phyloP scores from a whole-genome alignment of 2,797 vertebrate genomes.

The Epinephelus malabaricus region DNA sequence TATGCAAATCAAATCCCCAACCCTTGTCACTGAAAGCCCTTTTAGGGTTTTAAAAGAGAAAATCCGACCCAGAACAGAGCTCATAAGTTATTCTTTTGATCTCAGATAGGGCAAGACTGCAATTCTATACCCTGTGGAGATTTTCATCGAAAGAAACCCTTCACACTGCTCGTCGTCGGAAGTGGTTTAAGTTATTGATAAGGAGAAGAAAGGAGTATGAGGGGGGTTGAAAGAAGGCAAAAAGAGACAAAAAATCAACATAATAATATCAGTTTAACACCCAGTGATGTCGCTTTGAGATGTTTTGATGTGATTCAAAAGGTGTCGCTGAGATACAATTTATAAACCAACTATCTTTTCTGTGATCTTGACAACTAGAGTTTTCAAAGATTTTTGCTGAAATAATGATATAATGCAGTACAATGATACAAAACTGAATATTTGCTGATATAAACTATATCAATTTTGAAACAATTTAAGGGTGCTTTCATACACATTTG shows the following conservation, averaged over 20 bases:
- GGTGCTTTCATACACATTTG: neutral
- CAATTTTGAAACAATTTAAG: neutral
- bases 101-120: slow-evolving; percentile 50
- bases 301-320: slow-evolving; percentile 3
- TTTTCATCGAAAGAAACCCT: slow-evolving; percentile 44
- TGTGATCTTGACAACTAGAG: neutral
- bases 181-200: slow-evolving; percentile 48
- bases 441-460: neutral
- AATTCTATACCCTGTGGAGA: slow-evolving; percentile 46
- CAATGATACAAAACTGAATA: neutral
- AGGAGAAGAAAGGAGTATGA: slow-evolving; percentile 12
- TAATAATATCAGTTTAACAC: neutral
- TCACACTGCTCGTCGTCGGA: slow-evolving; percentile 4
- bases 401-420: neutral
- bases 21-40: slow-evolving; percentile 57
- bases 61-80: slow-evolving; percentile 50
- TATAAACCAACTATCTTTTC: neutral
- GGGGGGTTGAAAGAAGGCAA: neutral
- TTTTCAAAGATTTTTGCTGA: neutral
- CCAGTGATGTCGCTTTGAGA: neutral
- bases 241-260: neutral
- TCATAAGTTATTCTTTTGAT: slow-evolving; percentile 71
- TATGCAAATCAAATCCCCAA: slow-evolving; percentile 75
- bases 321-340: neutral
- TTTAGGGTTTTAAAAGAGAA: slow-evolving; percentile 58